phyloP scores from a whole-genome alignment of 2,797 vertebrate species.

The Silurus aristotelis region DNA sequence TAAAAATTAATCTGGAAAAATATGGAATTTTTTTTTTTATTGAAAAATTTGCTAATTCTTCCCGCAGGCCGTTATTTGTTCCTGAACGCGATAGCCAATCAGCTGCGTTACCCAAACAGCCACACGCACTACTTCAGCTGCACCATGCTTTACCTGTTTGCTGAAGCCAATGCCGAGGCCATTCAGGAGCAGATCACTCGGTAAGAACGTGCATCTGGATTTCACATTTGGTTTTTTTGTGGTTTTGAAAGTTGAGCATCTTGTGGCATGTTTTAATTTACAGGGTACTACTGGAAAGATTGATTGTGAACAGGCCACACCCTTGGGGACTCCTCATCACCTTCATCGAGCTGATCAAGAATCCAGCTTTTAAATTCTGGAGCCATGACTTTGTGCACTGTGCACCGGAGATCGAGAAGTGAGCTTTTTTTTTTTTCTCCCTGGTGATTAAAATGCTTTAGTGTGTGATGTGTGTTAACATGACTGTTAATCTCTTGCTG shows the following conservation, averaged over 20 bases:
- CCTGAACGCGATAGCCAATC: constrained; percentile 97
- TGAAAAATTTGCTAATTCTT: not conserved
- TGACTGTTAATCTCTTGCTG: not conserved
- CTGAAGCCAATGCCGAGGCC: constrained; percentile 97
- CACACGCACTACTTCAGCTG: constrained; percentile 99
- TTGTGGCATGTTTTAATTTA: constrained; percentile 8
- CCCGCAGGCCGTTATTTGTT: constrained; percentile 93
- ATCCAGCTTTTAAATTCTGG: constrained; percentile 99
- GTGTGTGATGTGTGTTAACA: not conserved
- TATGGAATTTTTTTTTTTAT: too few species aligned
- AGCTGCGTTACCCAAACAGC: constrained; percentile 98
- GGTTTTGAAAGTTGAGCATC: too few species aligned
- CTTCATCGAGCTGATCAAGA: constrained; percentile 99
- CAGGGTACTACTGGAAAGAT: constrained; percentile 95
- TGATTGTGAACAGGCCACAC: constrained; percentile 99
- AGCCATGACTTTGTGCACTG: constrained; percentile 99
- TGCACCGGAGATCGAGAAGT: constrained; percentile 99
- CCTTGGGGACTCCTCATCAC: constrained; percentile 99
- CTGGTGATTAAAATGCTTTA: too few species aligned
- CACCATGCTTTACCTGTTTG: constrained; percentile 98
- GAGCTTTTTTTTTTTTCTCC: constrained; percentile 55
- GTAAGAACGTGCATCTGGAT: constrained; percentile 66
- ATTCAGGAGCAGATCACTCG: constrained; percentile 99
- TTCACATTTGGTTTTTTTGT: not conserved
- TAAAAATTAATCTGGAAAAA: too few species aligned